Evolutionary conservation across 2,888 invertebrate species (phyloP).

Genomic region (Allygus modestus): DNA sequence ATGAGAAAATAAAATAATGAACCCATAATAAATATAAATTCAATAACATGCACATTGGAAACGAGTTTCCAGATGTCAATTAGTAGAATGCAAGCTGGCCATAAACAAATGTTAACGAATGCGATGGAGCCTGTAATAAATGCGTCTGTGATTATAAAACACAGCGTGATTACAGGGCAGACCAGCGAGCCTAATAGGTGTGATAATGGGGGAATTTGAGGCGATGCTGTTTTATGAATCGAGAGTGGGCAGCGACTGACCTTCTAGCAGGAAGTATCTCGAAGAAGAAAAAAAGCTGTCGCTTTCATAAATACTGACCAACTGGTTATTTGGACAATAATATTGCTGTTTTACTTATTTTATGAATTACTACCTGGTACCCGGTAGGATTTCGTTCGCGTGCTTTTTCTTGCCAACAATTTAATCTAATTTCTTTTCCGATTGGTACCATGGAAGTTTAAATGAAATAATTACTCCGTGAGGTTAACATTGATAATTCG

Average conservation of each 20-base stretch:
- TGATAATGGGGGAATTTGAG: background rate
- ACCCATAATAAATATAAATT: too few species aligned
- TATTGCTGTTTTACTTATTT: background rate
- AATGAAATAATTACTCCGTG: too few species aligned
- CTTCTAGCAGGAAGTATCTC: background rate
- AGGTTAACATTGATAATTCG: too few species aligned
- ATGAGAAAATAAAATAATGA: too few species aligned
- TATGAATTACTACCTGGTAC: background rate
- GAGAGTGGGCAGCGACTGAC: slow-evolving; percentile 19
- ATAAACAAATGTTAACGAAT: slow-evolving; percentile 42
- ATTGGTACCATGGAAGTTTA: too few species aligned
- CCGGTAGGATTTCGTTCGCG: too few species aligned
- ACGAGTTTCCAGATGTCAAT: background rate
- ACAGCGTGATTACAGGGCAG: background rate
- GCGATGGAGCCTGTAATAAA: slow-evolving; percentile 25
- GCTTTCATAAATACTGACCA: background rate
- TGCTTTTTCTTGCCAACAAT: too few species aligned
- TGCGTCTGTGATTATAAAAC: slow-evolving; percentile 21
- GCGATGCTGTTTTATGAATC: slow-evolving; percentile 6
- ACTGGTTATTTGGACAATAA: background rate
- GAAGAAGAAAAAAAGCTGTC: background rate
- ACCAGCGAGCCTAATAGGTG: slow-evolving; percentile 24
- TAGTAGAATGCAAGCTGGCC: slow-evolving; percentile 3
- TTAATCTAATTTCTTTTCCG: too few species aligned
- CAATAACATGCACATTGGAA: too few species aligned